Conservation (phyloP, 2,113 vertebrate genomes). For the Pollimyrus isidori region DNA sequence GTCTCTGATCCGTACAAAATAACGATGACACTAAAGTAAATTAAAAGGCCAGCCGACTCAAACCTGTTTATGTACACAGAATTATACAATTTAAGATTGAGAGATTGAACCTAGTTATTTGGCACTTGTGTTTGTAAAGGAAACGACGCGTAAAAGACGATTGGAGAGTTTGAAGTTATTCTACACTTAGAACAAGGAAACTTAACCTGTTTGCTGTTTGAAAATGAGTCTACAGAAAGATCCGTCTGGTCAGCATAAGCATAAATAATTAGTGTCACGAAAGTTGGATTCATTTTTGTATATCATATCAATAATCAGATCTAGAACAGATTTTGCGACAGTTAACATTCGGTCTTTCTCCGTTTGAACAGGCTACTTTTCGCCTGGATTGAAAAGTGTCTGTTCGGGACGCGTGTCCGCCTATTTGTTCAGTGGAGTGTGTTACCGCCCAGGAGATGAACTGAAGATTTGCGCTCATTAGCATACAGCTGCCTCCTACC, state of each 20-base stretch:
- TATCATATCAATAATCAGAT: not conserved
- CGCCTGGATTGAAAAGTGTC: conserved; percentile 4
- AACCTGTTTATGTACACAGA: not conserved
- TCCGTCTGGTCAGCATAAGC: not conserved
- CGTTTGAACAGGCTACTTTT: not conserved
- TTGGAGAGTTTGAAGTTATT: not conserved
- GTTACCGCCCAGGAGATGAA: conserved; percentile 36
- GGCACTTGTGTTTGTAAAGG: not conserved
- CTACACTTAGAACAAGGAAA: not conserved
- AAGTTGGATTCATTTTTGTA: not conserved
- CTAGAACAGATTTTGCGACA: not conserved
- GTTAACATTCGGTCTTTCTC: not conserved
- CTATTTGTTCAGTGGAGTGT: conserved; percentile 66
- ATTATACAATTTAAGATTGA: not conserved
- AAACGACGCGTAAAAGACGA: not conserved
- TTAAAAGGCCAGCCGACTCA: not conserved
- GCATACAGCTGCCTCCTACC: conserved; percentile 77
- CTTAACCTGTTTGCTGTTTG: not conserved
- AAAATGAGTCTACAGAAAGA: not conserved
- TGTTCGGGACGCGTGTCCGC: conserved; percentile 46
- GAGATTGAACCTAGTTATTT: not conserved
- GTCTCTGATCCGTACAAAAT: conserved; percentile 62
- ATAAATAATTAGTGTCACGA: not conserved
- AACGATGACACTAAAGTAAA: conserved; percentile 33
- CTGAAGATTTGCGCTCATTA: conserved; percentile 65